phyloP scores from a whole-genome alignment of 2,888 invertebrate genomes.

The Drosophila kuntzei region DNA sequence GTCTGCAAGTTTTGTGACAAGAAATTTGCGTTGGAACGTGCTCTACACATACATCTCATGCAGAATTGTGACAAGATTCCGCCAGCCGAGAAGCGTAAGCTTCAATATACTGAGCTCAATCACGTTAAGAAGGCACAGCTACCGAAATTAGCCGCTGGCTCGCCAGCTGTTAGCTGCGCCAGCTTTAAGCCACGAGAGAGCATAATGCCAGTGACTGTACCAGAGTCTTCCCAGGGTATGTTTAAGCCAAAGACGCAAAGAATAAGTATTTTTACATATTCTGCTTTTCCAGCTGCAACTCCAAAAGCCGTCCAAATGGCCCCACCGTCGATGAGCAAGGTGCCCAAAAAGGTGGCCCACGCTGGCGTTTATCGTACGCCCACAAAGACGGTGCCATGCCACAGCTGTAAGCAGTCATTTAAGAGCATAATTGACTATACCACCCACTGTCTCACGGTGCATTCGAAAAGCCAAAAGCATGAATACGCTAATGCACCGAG shows the following conservation, averaged over 20 bases:
- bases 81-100: slow-evolving; percentile 80
- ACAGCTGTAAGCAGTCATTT: slow-evolving; percentile 79
- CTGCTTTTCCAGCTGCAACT: background rate
- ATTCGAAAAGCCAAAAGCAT: slow-evolving; percentile 54
- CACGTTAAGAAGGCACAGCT: slow-evolving; percentile 80
- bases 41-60: slow-evolving; percentile 82
- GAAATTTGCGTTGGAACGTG: slow-evolving; percentile 79
- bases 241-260: background rate
- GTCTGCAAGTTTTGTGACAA: slow-evolving; percentile 83
- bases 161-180: background rate
- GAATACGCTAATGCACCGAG: slow-evolving; percentile 48
- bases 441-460: slow-evolving; percentile 74
- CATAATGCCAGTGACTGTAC: slow-evolving; percentile 13
- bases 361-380: slow-evolving; percentile 83
- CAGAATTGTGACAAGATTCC: slow-evolving; percentile 83
- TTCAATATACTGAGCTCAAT: slow-evolving; percentile 79
- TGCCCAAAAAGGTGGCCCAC: slow-evolving; percentile 76
- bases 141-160: slow-evolving; percentile 53
- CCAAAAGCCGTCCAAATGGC: slow-evolving; percentile 45
- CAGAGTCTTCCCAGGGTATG: slow-evolving; percentile 20
- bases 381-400: slow-evolving; percentile 80
- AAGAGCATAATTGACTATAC: slow-evolving; percentile 82
- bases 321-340: slow-evolving; percentile 61
- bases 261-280: background rate
- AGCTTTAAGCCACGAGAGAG: slow-evolving; percentile 31